A percentile compares a stretch with the other conserved stretches of the same genome.
These are phyloP conservation scores for Euura saliciscinereae DNA, from an alignment of 1,140 invertebrate genomes.

Conservation along the genomic window DNA sequence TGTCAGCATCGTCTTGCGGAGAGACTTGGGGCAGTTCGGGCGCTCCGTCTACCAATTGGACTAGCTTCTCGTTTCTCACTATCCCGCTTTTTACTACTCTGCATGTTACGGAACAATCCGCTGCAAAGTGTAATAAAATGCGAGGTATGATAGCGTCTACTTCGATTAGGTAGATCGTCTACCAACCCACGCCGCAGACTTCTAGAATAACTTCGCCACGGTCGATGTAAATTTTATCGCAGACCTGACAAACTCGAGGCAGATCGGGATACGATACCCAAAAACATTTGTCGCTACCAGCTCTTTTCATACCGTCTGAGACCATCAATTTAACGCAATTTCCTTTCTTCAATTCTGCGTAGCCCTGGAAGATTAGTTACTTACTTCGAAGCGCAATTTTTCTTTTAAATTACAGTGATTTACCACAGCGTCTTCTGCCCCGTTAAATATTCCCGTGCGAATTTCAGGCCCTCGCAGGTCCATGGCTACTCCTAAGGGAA, in stretches of 20 bases:
- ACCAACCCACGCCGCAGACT: constrained; percentile 28
- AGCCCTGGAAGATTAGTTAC: constrained; percentile 42
- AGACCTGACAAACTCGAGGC: constrained; percentile 22
- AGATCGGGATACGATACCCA: constrained; percentile 31
- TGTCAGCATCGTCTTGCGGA: constrained; percentile 24
- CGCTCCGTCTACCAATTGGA: constrained; percentile 24
- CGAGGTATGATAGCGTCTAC: neutral
- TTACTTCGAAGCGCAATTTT: constrained; percentile 53
- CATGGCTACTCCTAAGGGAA: constrained; percentile 54
- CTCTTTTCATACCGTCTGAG: constrained; percentile 19
- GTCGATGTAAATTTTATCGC: constrained; percentile 32
- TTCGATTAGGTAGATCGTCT: neutral
- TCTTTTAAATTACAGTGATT: constrained; percentile 22
- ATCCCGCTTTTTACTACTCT: constrained; percentile 27
- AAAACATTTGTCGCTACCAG: constrained; percentile 21
- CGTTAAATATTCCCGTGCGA: constrained; percentile 49
- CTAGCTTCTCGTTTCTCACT: constrained; percentile 18
- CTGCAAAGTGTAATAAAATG: constrained; percentile 9
- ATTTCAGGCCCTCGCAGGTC: constrained; percentile 57
- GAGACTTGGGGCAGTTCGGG: constrained; percentile 27
- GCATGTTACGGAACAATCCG: constrained; percentile 19
- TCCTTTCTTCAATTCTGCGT: constrained; percentile 51
- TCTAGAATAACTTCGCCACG: constrained; percentile 23
- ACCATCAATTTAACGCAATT: constrained; percentile 37
- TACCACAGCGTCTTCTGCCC: constrained; percentile 22